Evolutionary conservation across 92 coral and sea anemone genomes (phyloP).

Genomic region (Siderastrea radians): DNA sequence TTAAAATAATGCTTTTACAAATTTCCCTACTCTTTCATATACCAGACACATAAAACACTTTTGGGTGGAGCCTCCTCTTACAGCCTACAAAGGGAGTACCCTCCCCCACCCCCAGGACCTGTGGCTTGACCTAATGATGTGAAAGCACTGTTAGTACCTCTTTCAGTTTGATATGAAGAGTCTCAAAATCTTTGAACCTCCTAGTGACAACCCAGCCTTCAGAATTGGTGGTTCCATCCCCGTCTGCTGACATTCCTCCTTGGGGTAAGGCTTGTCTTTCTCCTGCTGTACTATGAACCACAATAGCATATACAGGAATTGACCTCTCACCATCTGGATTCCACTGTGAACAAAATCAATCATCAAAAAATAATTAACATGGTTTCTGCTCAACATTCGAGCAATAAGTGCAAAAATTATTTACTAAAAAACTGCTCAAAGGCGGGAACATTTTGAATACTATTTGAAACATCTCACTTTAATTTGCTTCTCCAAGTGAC

Average conservation of each 20-base stretch:
- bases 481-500: too few relatives aligned
- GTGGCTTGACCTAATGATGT: not conserved
- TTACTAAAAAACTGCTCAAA: too few relatives aligned
- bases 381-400: too few relatives aligned
- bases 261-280: conserved; percentile 37
- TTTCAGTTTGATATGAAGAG: conserved; percentile 91
- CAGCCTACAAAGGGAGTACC: too few relatives aligned
- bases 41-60: too few relatives aligned
- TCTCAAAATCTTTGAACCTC: conserved; percentile 92
- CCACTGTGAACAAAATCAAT: conserved; percentile 60
- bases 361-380: not conserved
- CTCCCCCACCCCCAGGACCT: too few relatives aligned
- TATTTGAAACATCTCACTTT: too few relatives aligned
- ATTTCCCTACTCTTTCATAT: too few relatives aligned
- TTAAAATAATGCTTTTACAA: too few relatives aligned
- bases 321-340: conserved; percentile 80
- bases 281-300: conserved; percentile 89
- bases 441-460: too few relatives aligned
- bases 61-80: too few relatives aligned
- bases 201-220: conserved; percentile 98
- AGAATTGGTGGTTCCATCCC: conserved; percentile 62
- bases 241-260: conserved; percentile 48
- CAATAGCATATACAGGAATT: conserved; percentile 86
- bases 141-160: conserved; percentile 83
- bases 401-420: too few relatives aligned